Base-by-base conservation (phyloP, 2,113 vertebrate species). In the Cricetomys ansorgei region DNA sequence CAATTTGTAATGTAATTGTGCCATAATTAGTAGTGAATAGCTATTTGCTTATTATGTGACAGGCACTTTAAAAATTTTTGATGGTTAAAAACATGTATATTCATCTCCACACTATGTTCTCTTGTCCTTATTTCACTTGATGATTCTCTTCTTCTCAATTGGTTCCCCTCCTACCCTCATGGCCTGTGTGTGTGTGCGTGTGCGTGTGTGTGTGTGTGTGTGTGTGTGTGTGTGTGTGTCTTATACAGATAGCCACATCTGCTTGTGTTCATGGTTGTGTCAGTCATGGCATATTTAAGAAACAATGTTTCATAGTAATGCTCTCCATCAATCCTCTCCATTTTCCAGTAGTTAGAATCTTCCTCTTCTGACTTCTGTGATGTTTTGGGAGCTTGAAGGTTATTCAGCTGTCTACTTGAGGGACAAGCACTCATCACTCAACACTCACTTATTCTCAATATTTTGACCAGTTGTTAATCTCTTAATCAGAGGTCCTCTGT, bases 1-100 rank as follows among this genome's bases (percentile, higher is more conserved):
- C 23, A 57, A 79, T 65, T 94, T 95, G 77, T 88, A 90, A 85
- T 91, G 80, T 75, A 67, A 92, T 89, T 34, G 2, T 89, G 16
- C 48, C 73, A 19, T 90, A 84, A 91, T 65, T 88, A 94, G 95
- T 85, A 76, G 27, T 93, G 64, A 94, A 37, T 69, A 70, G 2
- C 15, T 93, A 29, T 89, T 97, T 92, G 37, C 8, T 91, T 94
- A 62, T 27, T 64, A 69, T 25, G 45, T 77, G 19, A 76, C 29
- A 92, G 62, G 16, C 43, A 65, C 43, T 31, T 83, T 77, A 53
- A 84, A 84, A 45, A 64, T 65, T 73, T 83, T 43, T 85, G 40
- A 13, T 64, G 10, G 34, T 83, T 62, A 31, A 9, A 34, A 65
- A 31, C 21, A 75, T 75, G 21, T 8, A 64, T 48, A 85, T 85